phyloP scores from a whole-genome alignment of 2,888 invertebrate species.

The Endomychus coccineus region DNA sequence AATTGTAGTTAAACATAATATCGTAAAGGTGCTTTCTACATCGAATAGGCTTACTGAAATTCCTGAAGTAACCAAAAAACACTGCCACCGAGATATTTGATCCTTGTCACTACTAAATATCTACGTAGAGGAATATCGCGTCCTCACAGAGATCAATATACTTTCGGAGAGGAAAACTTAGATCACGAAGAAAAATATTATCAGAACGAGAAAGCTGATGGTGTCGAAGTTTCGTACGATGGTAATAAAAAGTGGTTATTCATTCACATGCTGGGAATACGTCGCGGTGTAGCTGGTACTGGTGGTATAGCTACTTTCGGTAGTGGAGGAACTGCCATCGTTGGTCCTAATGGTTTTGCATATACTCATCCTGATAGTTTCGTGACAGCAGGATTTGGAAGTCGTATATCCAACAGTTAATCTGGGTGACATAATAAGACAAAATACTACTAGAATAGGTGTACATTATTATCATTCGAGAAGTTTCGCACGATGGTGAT shows the following conservation, averaged over 20 bases:
- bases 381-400: constrained; percentile 68
- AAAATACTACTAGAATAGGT: constrained; percentile 24
- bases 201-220: too few species aligned
- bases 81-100: too few species aligned
- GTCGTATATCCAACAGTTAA: constrained; percentile 57
- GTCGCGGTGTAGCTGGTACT: constrained; percentile 70
- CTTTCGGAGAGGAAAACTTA: too few species aligned
- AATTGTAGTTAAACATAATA: too few species aligned
- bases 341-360: constrained; percentile 70
- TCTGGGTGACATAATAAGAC: constrained; percentile 48
- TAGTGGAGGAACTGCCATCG: constrained; percentile 71
- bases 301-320: constrained; percentile 77
- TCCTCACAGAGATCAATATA: too few species aligned
- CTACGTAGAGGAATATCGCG: too few species aligned
- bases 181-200: too few species aligned
- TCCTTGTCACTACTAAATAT: too few species aligned
- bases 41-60: too few species aligned
- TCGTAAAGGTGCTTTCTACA: too few species aligned
- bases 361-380: constrained; percentile 68
- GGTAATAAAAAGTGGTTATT: constrained; percentile 51
- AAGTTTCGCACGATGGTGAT: too few species aligned
- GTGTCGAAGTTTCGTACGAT: constrained; percentile 27
- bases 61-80: too few species aligned
- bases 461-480: constrained; percentile 39
- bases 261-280: constrained; percentile 61